phyloP scores from a whole-genome alignment of 2,888 invertebrate species.

The Alloscopus bannaensis region DNA sequence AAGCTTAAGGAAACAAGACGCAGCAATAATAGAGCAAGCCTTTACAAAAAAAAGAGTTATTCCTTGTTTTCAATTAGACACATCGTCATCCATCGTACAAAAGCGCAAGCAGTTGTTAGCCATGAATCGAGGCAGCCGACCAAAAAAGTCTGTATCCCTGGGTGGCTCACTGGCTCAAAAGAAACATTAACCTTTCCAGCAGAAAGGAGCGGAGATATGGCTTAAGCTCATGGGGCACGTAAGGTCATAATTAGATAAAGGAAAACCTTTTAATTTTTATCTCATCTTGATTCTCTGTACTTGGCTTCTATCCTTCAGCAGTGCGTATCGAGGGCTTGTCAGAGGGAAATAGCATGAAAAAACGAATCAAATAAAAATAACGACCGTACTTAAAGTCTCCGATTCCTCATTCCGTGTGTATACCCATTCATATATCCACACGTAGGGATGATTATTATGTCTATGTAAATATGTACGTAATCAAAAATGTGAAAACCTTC shows the following conservation, averaged over 20 bases:
- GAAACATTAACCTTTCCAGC: slow-evolving; percentile 51
- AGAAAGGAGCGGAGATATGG: slow-evolving; percentile 9
- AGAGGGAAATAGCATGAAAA: slow-evolving; percentile 7
- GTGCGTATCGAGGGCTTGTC: not conserved
- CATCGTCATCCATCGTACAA: too few species aligned
- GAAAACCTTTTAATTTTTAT: slow-evolving; percentile 30
- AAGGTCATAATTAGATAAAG: slow-evolving; percentile 42
- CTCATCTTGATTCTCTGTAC: not conserved
- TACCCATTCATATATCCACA: too few species aligned
- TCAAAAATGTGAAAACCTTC: too few species aligned
- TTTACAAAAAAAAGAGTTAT: not conserved
- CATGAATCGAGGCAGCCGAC: slow-evolving; percentile 1
- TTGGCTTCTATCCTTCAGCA: not conserved
- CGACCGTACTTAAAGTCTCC: slow-evolving; percentile 2
- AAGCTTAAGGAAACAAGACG: not conserved
- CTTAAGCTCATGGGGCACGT: slow-evolving; percentile 34
- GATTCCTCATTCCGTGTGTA: slow-evolving; percentile 5
- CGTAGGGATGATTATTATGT: too few species aligned
- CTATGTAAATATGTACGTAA: too few species aligned
- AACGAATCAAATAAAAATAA: slow-evolving; percentile 25
- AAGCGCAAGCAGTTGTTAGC: slow-evolving; percentile 8
- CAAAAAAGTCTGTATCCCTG: slow-evolving; percentile 3
- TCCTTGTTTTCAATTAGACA: not conserved
- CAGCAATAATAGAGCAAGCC: not conserved
- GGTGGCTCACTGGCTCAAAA: not conserved